phyloP scores from a whole-genome alignment of 2,888 invertebrate species.

The Leucophora obtusa region DNA sequence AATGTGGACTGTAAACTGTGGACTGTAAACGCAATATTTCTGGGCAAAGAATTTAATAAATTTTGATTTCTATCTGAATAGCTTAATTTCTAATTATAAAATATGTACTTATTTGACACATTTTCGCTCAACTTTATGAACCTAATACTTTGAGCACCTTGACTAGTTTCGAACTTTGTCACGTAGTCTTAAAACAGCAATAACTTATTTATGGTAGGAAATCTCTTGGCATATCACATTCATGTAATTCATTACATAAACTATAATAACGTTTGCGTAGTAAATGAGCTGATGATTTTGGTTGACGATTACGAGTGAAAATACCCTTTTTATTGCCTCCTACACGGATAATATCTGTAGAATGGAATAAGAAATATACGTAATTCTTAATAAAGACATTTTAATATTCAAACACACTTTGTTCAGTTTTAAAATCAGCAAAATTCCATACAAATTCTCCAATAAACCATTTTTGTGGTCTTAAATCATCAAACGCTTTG shows the following conservation, averaged over 20 bases:
- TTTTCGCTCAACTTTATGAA: too few relatives aligned
- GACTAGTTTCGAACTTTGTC: too few relatives aligned
- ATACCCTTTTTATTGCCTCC: constrained; percentile 94
- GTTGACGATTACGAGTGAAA: constrained; percentile 93
- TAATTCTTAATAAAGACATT: background rate
- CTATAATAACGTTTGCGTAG: constrained; percentile 87
- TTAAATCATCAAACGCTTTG: constrained; percentile 90
- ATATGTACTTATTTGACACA: too few relatives aligned
- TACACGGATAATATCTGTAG: constrained; percentile 85
- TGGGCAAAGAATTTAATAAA: too few relatives aligned
- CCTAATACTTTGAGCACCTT: constrained; percentile 7
- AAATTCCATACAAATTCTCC: constrained; percentile 99
- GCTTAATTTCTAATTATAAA: too few relatives aligned
- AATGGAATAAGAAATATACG: background rate
- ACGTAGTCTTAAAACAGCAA: constrained; percentile 36
- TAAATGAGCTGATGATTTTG: constrained; percentile 91
- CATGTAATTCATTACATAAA: constrained; percentile 82
- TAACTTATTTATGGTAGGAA: constrained; percentile 80
- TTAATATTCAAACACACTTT: constrained; percentile 75
- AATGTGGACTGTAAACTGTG: too few relatives aligned
- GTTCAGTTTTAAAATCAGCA: constrained; percentile 97
- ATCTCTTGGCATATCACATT: constrained; percentile 80
- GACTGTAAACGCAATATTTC: too few relatives aligned
- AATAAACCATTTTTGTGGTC: constrained; percentile 88
- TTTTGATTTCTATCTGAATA: too few relatives aligned